Percentiles rank a stretch among this genome's conserved stretches.
Evolutionary conservation across 2,113 vertebrate species (phyloP).

Genomic region (Colaptes auratus): DNA sequence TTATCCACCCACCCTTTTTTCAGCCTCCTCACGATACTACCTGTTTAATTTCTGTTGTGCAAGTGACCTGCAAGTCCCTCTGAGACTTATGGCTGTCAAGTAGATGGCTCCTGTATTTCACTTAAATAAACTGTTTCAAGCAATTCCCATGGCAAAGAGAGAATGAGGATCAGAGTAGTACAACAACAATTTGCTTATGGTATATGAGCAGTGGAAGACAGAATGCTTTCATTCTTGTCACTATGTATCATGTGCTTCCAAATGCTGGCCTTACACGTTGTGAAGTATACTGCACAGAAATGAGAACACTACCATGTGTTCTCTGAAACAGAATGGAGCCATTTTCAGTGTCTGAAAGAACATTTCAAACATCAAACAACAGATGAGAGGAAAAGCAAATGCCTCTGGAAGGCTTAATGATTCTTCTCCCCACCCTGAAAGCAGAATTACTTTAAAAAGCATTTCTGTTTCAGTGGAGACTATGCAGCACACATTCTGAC

Average conservation of each 20-base stretch:
- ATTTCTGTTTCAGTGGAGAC: not conserved
- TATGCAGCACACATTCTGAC: accelerated
- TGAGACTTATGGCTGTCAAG: not conserved
- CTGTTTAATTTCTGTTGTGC: not conserved
- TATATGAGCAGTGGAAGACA: not conserved
- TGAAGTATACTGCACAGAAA: not conserved
- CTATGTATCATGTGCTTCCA: not conserved
- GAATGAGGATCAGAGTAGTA: not conserved
- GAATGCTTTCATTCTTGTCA: not conserved
- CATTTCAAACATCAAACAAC: not conserved
- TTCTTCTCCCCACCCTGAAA: not conserved
- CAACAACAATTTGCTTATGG: not conserved
- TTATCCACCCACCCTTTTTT: not conserved
- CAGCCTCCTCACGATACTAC: not conserved
- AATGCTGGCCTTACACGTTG: not conserved
- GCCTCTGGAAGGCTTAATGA: not conserved
- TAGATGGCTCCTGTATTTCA: not conserved
- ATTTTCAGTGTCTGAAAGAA: not conserved
- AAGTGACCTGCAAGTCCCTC: not conserved
- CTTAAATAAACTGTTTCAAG: not conserved
- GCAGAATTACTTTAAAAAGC: not conserved
- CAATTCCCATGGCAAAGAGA: not conserved
- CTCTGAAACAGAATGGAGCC: not conserved
- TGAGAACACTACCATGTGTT: not conserved
- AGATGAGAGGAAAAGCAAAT: not conserved